Percentiles rank a stretch among this genome's conserved stretches.
phyloP scores from a whole-genome alignment of 2,113 vertebrate genomes.

The Catharus minimus region DNA sequence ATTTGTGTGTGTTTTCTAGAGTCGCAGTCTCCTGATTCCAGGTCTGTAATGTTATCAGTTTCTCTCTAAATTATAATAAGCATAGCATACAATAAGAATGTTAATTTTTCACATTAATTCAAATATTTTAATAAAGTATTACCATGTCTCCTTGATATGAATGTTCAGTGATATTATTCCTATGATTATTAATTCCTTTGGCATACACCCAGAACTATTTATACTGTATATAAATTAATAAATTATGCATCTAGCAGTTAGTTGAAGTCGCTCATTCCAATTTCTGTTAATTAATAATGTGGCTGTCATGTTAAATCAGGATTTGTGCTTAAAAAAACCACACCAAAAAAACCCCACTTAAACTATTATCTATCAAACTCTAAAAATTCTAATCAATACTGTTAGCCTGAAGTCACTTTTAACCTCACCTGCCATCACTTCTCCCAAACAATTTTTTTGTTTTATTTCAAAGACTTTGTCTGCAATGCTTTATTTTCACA shows the following conservation, averaged over 20 bases:
- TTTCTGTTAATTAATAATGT: constrained; percentile 35
- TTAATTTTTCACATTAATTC: constrained; percentile 43
- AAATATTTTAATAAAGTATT: constrained; percentile 8
- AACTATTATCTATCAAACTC: constrained; percentile 5
- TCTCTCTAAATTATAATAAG: background rate
- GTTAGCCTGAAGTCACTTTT: constrained; percentile 26
- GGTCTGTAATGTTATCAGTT: background rate
- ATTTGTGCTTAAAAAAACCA: background rate
- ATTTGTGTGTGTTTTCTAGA: background rate
- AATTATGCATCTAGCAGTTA: constrained; percentile 15
- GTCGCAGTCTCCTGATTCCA: background rate
- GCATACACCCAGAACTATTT: constrained; percentile 40
- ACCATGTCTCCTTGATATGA: background rate
- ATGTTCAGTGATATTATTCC: background rate
- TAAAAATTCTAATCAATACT: constrained; percentile 46
- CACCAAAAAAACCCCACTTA: background rate
- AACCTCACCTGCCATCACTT: constrained; percentile 11
- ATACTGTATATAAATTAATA: constrained; percentile 45
- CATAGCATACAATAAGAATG: background rate
- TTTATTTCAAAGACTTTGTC: constrained; percentile 11
- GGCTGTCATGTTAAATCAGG: background rate
- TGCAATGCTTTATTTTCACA: constrained; percentile 30
- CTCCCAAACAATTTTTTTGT: background rate
- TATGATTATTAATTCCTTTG: constrained; percentile 39
- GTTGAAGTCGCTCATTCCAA: background rate